Evolutionary conservation across 2,888 invertebrate genomes (phyloP), one percentile per base, ranked within the genome.

Genomic region (Drosophila planitibia): DNA sequence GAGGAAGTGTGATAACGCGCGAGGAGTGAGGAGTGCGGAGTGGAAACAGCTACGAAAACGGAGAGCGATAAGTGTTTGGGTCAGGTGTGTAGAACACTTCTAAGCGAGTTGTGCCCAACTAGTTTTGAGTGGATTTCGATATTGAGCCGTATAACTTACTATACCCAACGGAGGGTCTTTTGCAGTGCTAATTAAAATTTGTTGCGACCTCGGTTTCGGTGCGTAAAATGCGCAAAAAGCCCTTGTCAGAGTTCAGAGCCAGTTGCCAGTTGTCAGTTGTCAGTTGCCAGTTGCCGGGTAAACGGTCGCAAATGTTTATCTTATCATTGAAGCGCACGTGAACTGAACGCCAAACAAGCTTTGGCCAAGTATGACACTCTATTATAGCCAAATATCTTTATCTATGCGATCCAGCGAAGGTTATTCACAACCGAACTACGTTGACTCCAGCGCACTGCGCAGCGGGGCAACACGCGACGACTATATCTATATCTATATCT

Each of bases 281-380:
- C 30, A 9, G 69, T 58, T 44, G 37, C 12, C 52, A 16, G 37
- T 16, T 19, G 37, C 1, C 35, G 67, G 80, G 71, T 69, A 69
- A 70, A 59, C 51, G 53, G 25, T 57, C 51, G 12, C 37, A 25
- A 28, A 10, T 7, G 59, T 64, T 72, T 76, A 86, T 90, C 91
- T 89, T 89, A 86, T 86, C 91, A 82, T 73, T 84, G 75, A 77
- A 60, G 54, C 69, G 76, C 90, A 85, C 90, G 89, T 88, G 89
- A 74, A 83, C 71, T 67, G 74, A 88, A 85, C 75, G 57, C 33
- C 65, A 75, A 79, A 79, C 78, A 61, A 79, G 69, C 74, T 76
- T 64, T 58, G 30, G 28, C 53, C 62, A 76, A 70, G 49, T 77
- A 44, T 59, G 63, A 67, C 63, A 67, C 60, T 63, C 64, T 53